phyloP scores from a whole-genome alignment of 2,797 vertebrate species.

The Myioborus miniatus region DNA sequence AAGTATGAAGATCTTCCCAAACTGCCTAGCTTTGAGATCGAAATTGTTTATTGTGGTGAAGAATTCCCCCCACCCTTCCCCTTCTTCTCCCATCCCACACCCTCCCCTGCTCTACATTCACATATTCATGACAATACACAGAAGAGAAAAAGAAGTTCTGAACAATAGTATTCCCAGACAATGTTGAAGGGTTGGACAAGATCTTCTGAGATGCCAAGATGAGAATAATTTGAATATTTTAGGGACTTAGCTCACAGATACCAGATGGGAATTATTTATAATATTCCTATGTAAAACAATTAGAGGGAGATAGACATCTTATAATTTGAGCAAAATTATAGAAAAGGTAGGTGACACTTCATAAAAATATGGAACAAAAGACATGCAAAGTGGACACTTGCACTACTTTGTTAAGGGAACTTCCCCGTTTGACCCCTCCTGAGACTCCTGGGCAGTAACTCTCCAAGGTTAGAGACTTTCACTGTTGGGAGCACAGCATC shows the following conservation, averaged over 20 bases:
- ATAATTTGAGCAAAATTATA: background rate
- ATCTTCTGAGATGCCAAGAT: background rate
- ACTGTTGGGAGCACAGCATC: background rate
- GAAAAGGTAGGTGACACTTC: background rate
- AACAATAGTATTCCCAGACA: background rate
- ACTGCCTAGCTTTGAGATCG: background rate
- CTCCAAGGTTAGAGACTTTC: background rate
- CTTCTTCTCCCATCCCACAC: fast-evolving
- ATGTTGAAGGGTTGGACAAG: background rate
- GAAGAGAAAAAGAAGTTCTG: background rate
- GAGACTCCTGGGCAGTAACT: background rate
- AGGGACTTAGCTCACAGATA: background rate
- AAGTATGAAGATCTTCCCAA: background rate
- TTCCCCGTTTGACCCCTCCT: background rate
- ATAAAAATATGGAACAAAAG: background rate
- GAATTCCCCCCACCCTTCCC: fast-evolving
- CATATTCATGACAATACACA: background rate
- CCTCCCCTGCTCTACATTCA: fast-evolving
- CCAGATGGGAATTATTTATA: background rate
- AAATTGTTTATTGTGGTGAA: background rate
- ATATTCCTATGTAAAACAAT: background rate
- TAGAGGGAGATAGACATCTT: background rate
- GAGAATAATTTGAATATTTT: background rate
- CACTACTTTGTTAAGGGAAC: background rate
- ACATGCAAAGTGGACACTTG: background rate